Evolutionary conservation across 2,888 invertebrate genomes (phyloP).

Genomic region (Parthenolecanium corni): DNA sequence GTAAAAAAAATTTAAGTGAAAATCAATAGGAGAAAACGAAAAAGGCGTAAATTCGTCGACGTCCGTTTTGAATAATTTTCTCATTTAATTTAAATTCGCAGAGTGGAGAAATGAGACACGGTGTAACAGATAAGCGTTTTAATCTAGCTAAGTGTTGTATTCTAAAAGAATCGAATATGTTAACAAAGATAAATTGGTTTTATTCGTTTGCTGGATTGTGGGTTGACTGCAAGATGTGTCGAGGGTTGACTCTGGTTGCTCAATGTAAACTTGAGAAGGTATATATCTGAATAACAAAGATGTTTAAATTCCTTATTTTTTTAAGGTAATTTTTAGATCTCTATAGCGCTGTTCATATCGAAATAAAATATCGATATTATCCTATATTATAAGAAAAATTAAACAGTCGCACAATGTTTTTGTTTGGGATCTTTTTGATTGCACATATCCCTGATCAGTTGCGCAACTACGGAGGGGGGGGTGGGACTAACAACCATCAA

Average conservation of each 20-base stretch:
- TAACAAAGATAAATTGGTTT: constrained; percentile 24
- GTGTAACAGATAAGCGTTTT: constrained; percentile 27
- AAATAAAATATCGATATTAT: too few species aligned
- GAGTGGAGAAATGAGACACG: constrained; percentile 24
- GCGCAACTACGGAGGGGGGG: too few species aligned
- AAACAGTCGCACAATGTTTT: too few species aligned
- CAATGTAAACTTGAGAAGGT: too few species aligned
- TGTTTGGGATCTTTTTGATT: too few species aligned
- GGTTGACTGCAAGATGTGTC: neutral
- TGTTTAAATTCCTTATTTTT: too few species aligned
- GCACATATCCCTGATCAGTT: too few species aligned
- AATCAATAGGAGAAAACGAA: constrained; percentile 17
- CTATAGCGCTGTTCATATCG: too few species aligned
- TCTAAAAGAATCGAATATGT: constrained; percentile 28
- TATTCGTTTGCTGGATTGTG: constrained; percentile 10
- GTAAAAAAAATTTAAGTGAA: constrained; percentile 8
- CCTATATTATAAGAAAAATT: too few species aligned
- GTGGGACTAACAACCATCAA: too few species aligned
- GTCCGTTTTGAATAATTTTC: constrained; percentile 26
- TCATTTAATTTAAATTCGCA: constrained; percentile 26
- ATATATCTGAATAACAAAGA: too few species aligned
- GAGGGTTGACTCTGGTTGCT: neutral
- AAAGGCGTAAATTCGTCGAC: constrained; percentile 20
- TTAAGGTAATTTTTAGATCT: too few species aligned
- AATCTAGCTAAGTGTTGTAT: constrained; percentile 29